Evolutionary conservation across 2,113 vertebrate species (phyloP).

Genomic region (Thalassarche chlororhynchos): DNA sequence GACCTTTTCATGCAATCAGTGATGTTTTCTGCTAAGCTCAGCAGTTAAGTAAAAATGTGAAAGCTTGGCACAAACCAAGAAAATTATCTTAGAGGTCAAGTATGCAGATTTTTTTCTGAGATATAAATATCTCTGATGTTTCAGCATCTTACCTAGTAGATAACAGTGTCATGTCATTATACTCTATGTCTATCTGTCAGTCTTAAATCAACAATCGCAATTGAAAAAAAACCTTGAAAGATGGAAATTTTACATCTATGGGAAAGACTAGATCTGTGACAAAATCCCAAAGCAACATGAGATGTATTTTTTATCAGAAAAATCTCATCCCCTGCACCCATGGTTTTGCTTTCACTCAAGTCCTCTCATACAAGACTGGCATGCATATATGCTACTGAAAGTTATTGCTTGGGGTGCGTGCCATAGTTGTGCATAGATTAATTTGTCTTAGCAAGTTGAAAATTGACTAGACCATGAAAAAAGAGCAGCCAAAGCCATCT

Average conservation of each 20-base stretch:
- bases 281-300: background rate
- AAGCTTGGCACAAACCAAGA: background rate
- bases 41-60: background rate
- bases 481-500: background rate
- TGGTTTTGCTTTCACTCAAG: background rate
- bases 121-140: background rate
- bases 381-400: background rate
- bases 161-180: background rate
- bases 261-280: background rate
- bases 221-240: background rate
- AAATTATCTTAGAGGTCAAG: background rate
- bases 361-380: background rate
- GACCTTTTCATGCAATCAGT: background rate
- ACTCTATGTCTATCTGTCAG: background rate
- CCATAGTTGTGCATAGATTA: background rate
- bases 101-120: background rate
- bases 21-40: conserved; percentile 18
- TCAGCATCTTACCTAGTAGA: background rate
- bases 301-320: background rate
- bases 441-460: background rate
- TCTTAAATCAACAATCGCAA: background rate
- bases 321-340: background rate
- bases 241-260: background rate
- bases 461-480: background rate
- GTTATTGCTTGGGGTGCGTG: background rate